Percentiles rank a stretch among this genome's conserved stretches.
Evolutionary conservation across 2,888 invertebrate species (phyloP).

Genomic region (Scaptomyza flava): DNA sequence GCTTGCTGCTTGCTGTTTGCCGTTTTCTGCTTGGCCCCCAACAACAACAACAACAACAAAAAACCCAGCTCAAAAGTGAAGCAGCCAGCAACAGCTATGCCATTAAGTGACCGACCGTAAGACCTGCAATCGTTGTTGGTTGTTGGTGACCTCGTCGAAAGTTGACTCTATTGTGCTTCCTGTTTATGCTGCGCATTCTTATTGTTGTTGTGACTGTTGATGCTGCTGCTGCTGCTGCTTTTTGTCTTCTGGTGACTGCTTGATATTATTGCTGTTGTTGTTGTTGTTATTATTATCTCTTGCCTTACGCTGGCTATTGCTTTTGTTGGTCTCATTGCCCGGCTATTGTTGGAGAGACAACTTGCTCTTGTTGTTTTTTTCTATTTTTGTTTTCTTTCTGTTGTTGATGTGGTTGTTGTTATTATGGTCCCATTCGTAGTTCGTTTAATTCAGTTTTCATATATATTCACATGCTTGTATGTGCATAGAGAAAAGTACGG

Average conservation of each 20-base stretch:
- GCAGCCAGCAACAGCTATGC: conserved; percentile 51
- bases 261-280: conserved; percentile 36
- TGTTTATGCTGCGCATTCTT: conserved; percentile 69
- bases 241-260: conserved; percentile 44
- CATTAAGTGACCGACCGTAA: conserved; percentile 77
- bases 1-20: conserved; percentile 41
- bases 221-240: conserved; percentile 42
- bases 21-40: conserved; percentile 14
- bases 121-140: conserved; percentile 69
- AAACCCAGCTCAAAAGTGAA: conserved; percentile 67
- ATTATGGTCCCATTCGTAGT: conserved; percentile 71
- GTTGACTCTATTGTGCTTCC: conserved; percentile 77
- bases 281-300: conserved; percentile 70
- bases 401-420: conserved; percentile 51
- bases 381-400: conserved; percentile 39
- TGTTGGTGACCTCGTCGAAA: conserved; percentile 72
- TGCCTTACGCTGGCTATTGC: conserved; percentile 63
- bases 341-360: conserved; percentile 49
- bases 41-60: conserved; percentile 12
- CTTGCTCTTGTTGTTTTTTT: conserved; percentile 22
- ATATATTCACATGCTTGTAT: conserved; percentile 47
- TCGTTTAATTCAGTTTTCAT: conserved; percentile 80
- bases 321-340: conserved; percentile 59
- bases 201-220: conserved; percentile 55
- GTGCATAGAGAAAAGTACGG: conserved; percentile 37